A percentile compares a stretch with the other conserved stretches of the same genome.
Conservation (phyloP, 2,113 vertebrate genomes). For the Acrocephalus arundinaceus region DNA sequence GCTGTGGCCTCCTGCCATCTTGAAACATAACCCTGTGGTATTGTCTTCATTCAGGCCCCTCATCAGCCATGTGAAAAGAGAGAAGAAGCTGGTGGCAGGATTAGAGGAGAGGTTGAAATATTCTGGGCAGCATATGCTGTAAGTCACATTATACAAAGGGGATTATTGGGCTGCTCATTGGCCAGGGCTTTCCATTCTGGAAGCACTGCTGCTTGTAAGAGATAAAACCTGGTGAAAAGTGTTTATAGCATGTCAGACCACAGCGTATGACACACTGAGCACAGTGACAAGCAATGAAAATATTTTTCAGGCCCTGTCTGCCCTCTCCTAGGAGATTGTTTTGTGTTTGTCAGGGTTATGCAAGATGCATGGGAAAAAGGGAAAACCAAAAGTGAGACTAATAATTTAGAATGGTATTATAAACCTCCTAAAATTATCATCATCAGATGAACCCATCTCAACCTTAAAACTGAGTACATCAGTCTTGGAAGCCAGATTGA, state of each 20-base stretch:
- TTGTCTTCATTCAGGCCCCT: constrained; percentile 53
- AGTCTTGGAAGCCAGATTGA: not conserved
- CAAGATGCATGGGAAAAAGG: constrained; percentile 6
- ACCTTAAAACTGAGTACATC: not conserved
- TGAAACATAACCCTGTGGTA: constrained; percentile 44
- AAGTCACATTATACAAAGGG: constrained; percentile 42
- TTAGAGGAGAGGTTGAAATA: constrained; percentile 63
- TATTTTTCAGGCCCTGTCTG: constrained; percentile 8
- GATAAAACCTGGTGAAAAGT: constrained; percentile 37
- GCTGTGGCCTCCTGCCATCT: constrained; percentile 62
- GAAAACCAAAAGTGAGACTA: not conserved
- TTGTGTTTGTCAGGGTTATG: not conserved
- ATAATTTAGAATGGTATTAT: not conserved
- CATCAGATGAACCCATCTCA: not conserved
- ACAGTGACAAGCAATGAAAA: constrained; percentile 27
- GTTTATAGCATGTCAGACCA: not conserved
- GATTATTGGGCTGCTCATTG: constrained; percentile 15
- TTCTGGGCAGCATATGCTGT: constrained; percentile 53
- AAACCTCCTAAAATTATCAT: not conserved
- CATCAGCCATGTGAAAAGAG: constrained; percentile 52
- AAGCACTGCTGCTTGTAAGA: not conserved
- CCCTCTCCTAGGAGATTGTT: not conserved
- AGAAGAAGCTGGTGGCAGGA: constrained; percentile 61
- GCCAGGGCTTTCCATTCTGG: constrained; percentile 7
- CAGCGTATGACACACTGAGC: not conserved